A percentile compares a stretch with the other conserved stretches of the same genome.
Evolutionary conservation across 2,113 vertebrate species (phyloP).

Genomic region (Tamias sibiricus): DNA sequence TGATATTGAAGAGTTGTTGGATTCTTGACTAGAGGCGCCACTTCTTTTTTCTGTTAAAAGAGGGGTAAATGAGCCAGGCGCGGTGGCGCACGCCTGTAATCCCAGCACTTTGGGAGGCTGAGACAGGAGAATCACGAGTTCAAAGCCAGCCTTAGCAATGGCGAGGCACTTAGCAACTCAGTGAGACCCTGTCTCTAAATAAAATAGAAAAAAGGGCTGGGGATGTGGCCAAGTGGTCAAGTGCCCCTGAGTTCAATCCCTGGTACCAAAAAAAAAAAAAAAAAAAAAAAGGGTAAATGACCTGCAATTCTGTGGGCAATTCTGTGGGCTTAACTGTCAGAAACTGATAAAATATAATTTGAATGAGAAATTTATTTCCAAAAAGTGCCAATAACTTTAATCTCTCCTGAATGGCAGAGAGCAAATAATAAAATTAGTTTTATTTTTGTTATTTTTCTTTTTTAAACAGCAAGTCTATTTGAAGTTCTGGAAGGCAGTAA

Average conservation of each 20-base stretch:
- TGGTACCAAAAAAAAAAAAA: too few species aligned
- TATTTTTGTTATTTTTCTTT: neutral
- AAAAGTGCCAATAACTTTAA: constrained; percentile 37
- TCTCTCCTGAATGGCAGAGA: constrained; percentile 38
- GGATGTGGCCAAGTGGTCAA: too few species aligned
- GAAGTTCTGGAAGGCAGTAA: constrained; percentile 3
- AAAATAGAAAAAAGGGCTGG: too few species aligned
- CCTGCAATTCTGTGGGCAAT: neutral
- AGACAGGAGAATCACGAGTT: too few species aligned
- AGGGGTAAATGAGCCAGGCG: neutral
- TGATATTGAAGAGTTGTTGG: neutral
- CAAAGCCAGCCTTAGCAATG: too few species aligned
- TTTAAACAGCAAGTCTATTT: neutral
- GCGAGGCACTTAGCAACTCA: too few species aligned
- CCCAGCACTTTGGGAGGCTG: too few species aligned
- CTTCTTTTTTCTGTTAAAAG: neutral
- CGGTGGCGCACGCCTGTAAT: too few species aligned
- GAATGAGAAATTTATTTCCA: constrained; percentile 38
- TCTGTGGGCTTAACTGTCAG: neutral
- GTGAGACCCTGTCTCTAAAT: too few species aligned
- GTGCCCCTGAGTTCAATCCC: too few species aligned
- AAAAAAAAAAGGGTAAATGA: too few species aligned
- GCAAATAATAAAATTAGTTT: constrained; percentile 39
- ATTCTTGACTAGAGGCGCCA: neutral
- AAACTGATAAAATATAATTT: neutral